A percentile compares a stretch with the other conserved stretches of the same genome.
These are phyloP conservation scores for Luperina nickerlii DNA, from an alignment of 2,888 invertebrate genomes.

Conservation along the genomic window DNA sequence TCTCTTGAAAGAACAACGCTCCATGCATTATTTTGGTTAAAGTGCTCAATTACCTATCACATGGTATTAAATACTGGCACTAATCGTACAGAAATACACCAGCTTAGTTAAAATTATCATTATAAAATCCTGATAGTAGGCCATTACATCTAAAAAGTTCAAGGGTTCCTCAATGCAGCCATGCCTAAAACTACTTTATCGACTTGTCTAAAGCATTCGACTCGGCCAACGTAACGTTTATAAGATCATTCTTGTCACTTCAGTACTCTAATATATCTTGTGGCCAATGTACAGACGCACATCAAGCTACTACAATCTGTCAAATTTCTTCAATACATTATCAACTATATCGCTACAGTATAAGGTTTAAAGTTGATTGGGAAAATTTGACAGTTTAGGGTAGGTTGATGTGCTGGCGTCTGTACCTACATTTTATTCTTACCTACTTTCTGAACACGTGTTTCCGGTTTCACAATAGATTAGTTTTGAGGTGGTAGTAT, in stretches of 20 bases:
- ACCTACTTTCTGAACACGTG: constrained; percentile 1
- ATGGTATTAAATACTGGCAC: not conserved
- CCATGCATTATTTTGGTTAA: not conserved
- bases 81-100: not conserved
- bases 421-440: not conserved
- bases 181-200: not conserved
- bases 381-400: no score
- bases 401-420: no score
- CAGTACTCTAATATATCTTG: not conserved
- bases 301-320: no score
- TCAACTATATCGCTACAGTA: no score
- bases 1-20: not conserved
- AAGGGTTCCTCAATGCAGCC: constrained; percentile 6
- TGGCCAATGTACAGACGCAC: no score
- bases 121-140: not conserved
- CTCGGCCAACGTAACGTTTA: not conserved
- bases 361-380: no score
- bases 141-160: constrained; percentile 7
- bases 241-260: not conserved
- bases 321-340: no score
- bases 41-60: not conserved
- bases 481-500: not conserved
- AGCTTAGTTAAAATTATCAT: not conserved
- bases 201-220: constrained; percentile 14
- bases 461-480: not conserved